phyloP scores from a whole-genome alignment of 2,797 vertebrate species.

The Pagetopsis macropterus region DNA sequence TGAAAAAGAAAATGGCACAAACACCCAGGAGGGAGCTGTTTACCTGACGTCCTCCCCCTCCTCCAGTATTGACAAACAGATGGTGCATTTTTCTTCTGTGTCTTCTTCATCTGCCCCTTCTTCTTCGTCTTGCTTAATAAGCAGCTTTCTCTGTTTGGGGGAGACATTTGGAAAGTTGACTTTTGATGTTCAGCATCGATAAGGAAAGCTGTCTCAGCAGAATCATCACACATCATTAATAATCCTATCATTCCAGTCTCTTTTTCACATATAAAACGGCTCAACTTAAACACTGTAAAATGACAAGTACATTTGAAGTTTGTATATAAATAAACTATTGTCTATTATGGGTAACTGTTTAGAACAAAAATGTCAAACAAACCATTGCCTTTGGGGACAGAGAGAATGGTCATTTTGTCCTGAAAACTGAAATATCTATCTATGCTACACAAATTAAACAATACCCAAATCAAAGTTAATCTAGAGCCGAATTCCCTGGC shows the following conservation, averaged over 20 bases:
- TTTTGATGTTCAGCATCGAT: constrained; percentile 35
- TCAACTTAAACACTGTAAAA: constrained; percentile 51
- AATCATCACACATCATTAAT: constrained; percentile 36
- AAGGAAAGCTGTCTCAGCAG: constrained; percentile 36
- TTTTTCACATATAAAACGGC: constrained; percentile 37
- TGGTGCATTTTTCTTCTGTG: constrained; percentile 99
- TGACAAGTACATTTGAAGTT: constrained; percentile 27
- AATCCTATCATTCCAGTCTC: constrained; percentile 35
- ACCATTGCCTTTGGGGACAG: constrained; percentile 73
- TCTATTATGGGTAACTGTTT: constrained; percentile 27
- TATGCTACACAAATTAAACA: constrained; percentile 53
- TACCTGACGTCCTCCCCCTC: constrained; percentile 92
- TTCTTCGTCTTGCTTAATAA: constrained; percentile 95
- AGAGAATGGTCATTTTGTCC: constrained; percentile 80
- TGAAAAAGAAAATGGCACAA: not conserved
- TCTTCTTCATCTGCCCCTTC: constrained; percentile 98
- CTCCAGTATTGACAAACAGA: constrained; percentile 98
- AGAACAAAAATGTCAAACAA: constrained; percentile 49
- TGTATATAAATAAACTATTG: not conserved
- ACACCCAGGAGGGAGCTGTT: constrained; percentile 52
- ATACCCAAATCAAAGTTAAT: constrained; percentile 60
- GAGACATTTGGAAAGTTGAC: constrained; percentile 55
- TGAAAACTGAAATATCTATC: constrained; percentile 69
- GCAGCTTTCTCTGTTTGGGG: constrained; percentile 96
- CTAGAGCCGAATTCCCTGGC: constrained; percentile 77